Percentiles rank a stretch among this genome's conserved stretches.
phyloP scores from a whole-genome alignment of 2,113 vertebrate species.

The Daphoenositta chrysoptera region DNA sequence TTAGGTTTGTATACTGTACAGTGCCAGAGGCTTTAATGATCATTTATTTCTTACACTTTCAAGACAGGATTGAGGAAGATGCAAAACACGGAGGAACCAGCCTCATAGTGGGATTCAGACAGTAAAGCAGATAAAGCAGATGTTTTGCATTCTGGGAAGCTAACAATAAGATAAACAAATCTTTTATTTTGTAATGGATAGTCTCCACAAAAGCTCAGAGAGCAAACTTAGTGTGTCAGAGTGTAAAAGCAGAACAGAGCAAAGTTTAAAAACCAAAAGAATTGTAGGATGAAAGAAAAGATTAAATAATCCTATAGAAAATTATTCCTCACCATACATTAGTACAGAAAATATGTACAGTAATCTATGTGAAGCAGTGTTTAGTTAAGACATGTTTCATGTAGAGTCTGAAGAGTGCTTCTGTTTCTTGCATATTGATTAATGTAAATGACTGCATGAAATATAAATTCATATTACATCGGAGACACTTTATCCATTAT shows the following conservation, averaged over 20 bases:
- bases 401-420: background rate
- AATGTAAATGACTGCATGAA: background rate
- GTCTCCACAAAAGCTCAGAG: background rate
- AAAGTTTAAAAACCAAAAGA: background rate
- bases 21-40: background rate
- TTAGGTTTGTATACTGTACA: background rate
- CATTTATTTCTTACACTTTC: background rate
- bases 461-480: background rate
- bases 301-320: background rate
- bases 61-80: background rate
- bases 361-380: background rate
- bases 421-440: background rate
- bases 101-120: background rate
- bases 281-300: background rate
- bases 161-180: background rate
- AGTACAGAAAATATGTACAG: background rate
- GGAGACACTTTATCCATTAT: background rate
- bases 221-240: background rate
- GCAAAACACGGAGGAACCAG: background rate
- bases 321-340: background rate
- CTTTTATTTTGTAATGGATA: slow-evolving; percentile 1
- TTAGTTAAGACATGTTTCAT: background rate
- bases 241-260: background rate
- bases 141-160: slow-evolving; percentile 17
- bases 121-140: background rate